phyloP scores from a whole-genome alignment of 2,797 vertebrate species.

The Myripristis jacobus region DNA sequence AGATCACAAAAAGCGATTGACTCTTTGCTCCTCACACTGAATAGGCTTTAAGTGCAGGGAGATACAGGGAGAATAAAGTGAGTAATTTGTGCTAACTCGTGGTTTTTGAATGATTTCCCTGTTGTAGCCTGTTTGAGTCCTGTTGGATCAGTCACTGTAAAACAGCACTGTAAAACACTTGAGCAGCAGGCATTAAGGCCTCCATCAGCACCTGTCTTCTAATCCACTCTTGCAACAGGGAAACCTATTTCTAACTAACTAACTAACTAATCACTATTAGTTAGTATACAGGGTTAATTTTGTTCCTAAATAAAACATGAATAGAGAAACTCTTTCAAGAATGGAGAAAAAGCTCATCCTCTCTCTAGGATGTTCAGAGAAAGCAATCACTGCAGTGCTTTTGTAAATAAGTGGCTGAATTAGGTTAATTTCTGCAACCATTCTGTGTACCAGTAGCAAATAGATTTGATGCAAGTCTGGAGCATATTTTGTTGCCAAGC shows the following conservation, averaged over 20 bases:
- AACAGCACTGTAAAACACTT: slow-evolving; percentile 19
- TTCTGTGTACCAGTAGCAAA: slow-evolving; percentile 8
- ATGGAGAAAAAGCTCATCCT: too few relatives aligned
- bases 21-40: too few relatives aligned
- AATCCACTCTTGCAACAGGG: slow-evolving; percentile 5
- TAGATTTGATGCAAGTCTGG: slow-evolving; percentile 2
- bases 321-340: too few relatives aligned
- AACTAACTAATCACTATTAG: too few relatives aligned
- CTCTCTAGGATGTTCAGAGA: slow-evolving; percentile 6
- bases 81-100: background rate
- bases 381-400: slow-evolving; percentile 36
- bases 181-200: slow-evolving; percentile 19
- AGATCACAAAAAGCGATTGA: too few relatives aligned
- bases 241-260: too few relatives aligned
- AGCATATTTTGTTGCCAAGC: slow-evolving; percentile 24
- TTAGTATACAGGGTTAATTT: too few relatives aligned
- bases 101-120: slow-evolving; percentile 25
- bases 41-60: too few relatives aligned
- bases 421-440: slow-evolving; percentile 4
- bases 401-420: slow-evolving; percentile 38
- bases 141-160: slow-evolving; percentile 20
- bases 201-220: slow-evolving; percentile 18
- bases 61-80: background rate
- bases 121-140: slow-evolving; percentile 11
- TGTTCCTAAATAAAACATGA: too few relatives aligned